Conservation (phyloP, 2,797 vertebrate genomes). For the Sebastolobus altivelis region DNA sequence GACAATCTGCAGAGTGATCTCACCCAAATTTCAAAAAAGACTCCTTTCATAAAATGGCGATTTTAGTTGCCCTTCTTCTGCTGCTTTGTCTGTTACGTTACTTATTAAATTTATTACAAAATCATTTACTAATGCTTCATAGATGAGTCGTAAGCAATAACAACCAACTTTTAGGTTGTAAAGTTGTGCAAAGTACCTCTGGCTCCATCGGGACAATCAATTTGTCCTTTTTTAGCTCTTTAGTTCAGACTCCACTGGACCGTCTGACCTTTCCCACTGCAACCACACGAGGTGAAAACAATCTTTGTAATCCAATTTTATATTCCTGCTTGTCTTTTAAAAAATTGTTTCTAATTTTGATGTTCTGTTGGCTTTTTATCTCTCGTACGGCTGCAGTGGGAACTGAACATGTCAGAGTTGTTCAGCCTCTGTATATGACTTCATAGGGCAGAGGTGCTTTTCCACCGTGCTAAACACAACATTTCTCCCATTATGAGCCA, state of each 20-base stretch:
- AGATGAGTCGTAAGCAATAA: background rate
- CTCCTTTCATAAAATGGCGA: background rate
- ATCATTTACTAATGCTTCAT: background rate
- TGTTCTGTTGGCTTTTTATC: too few species aligned
- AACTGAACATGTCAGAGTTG: conserved; percentile 22
- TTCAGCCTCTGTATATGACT: conserved; percentile 41
- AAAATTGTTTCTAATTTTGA: too few species aligned
- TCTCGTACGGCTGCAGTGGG: background rate
- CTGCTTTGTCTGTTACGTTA: background rate
- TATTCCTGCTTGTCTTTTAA: too few species aligned
- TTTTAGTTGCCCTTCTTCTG: background rate
- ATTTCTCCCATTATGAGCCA: conserved; percentile 47
- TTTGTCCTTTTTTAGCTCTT: background rate
- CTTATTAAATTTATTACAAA: background rate
- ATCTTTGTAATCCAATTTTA: background rate
- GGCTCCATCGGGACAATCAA: background rate
- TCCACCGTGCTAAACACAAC: conserved; percentile 46
- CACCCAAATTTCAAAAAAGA: conserved; percentile 5
- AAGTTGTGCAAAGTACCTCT: background rate
- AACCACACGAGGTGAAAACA: background rate
- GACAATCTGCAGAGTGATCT: conserved; percentile 11
- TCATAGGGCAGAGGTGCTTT: conserved; percentile 47
- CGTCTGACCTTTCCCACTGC: background rate
- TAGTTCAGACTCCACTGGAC: background rate
- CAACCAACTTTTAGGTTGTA: background rate